Evolutionary conservation across 1,140 invertebrate genomes (phyloP).

Genomic region (Hydropsyche tenuis): DNA sequence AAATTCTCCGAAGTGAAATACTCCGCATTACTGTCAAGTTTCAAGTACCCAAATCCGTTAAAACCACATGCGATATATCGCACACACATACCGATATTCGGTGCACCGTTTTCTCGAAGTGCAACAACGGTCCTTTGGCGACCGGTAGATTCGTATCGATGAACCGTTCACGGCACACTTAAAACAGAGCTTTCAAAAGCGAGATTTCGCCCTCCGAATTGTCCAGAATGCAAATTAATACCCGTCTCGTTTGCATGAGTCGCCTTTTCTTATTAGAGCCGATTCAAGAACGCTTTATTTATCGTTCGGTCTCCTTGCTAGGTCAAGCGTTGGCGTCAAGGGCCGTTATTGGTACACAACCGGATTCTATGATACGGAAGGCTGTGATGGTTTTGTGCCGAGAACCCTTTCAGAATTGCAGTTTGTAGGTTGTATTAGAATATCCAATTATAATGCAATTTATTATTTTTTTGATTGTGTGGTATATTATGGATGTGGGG

Average conservation of each 20-base stretch:
- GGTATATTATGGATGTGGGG: too few relatives aligned
- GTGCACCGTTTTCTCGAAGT: conserved; percentile 1
- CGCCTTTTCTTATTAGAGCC: too few relatives aligned
- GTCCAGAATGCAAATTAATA: too few relatives aligned
- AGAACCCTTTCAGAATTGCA: not conserved
- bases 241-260: too few relatives aligned
- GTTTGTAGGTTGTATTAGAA: not conserved
- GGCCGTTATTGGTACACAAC: conserved; percentile 16
- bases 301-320: not conserved
- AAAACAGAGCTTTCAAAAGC: too few relatives aligned
- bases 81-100: not conserved
- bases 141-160: conserved; percentile 20
- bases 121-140: conserved; percentile 11
- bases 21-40: too few relatives aligned
- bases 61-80: too few relatives aligned
- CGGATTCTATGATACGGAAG: not conserved
- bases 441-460: too few relatives aligned
- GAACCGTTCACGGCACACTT: conserved; percentile 35
- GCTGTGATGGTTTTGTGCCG: not conserved
- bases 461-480: too few relatives aligned
- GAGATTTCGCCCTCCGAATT: too few relatives aligned
- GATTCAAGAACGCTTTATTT: not conserved
- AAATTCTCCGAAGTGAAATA: too few relatives aligned
- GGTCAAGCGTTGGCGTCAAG: conserved; percentile 15
- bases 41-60: too few relatives aligned